phyloP scores from a whole-genome alignment of 2,113 vertebrate species.

The Aptenodytes forsteri region DNA sequence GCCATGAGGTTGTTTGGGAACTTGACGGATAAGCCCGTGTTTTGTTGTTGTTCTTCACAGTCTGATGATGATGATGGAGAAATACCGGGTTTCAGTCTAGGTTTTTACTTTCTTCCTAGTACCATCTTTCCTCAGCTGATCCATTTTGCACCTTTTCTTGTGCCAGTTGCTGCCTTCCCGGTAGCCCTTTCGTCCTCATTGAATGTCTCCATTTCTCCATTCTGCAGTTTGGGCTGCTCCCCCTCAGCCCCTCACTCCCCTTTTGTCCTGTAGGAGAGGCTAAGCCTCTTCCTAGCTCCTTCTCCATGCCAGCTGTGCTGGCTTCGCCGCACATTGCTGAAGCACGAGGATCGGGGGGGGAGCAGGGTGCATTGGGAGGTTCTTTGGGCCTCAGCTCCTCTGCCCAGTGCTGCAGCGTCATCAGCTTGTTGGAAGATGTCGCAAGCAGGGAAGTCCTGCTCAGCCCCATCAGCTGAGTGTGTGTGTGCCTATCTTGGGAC shows the following conservation, averaged over 20 bases:
- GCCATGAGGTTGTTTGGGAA: background rate
- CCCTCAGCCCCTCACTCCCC: accelerated
- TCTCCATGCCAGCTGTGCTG: background rate
- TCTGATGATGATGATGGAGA: background rate
- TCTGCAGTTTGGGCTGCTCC: background rate
- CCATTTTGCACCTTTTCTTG: background rate
- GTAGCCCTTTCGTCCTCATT: background rate
- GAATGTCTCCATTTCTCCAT: background rate
- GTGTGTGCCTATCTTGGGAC: background rate
- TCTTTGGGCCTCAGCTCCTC: background rate
- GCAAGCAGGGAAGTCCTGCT: background rate
- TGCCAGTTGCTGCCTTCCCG: background rate
- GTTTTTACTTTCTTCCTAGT: background rate
- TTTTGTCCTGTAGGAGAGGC: background rate
- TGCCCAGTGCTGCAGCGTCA: background rate
- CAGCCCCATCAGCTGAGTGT: background rate
- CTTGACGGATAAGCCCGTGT: background rate
- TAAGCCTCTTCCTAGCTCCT: background rate
- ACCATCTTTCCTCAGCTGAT: background rate
- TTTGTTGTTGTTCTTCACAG: background rate
- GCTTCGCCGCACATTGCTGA: background rate
- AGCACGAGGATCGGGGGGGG: background rate
- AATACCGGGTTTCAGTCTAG: background rate
- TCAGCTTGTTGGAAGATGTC: background rate
- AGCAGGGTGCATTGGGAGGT: background rate